These are phyloP conservation scores for Thalassoma bifasciatum DNA, from an alignment of 2,113 vertebrate species.

Conservation along the genomic window DNA sequence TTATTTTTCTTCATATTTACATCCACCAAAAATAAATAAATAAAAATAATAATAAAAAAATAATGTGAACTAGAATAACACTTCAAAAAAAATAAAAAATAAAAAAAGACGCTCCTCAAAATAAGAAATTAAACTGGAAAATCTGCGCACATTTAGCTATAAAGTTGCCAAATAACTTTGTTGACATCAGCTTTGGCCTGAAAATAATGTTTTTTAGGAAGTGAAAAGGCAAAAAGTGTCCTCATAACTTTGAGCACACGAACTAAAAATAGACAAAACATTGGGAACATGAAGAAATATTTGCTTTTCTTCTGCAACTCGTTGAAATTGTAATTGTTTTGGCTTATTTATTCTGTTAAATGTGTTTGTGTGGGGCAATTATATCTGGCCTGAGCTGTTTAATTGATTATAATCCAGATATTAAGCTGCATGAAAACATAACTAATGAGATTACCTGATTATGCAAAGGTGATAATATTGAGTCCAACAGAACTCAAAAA, in stretches of 20 bases:
- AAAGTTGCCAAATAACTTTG: neutral
- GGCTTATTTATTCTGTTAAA: neutral
- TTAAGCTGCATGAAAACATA: neutral
- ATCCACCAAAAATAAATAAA: too few species aligned
- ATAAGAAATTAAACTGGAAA: too few species aligned
- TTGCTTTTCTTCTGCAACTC: neutral
- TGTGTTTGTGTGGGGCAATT: neutral
- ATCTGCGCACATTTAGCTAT: too few species aligned
- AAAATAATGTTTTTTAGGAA: neutral
- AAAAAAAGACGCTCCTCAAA: too few species aligned
- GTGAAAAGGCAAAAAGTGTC: neutral
- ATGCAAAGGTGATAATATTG: conserved; percentile 1
- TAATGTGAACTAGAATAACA: too few species aligned
- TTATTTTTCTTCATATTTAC: too few species aligned
- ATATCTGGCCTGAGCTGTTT: neutral
- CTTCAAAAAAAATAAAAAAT: too few species aligned
- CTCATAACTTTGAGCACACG: neutral
- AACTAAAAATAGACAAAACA: neutral
- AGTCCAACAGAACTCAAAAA: neutral
- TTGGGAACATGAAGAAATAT: neutral
- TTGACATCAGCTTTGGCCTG: neutral
- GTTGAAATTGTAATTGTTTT: neutral
- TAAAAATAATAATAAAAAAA: too few species aligned
- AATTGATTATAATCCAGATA: neutral
- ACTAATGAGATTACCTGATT: neutral